Evolutionary conservation across 2,113 vertebrate genomes (phyloP).

Genomic region (Stictonetta naevosa): DNA sequence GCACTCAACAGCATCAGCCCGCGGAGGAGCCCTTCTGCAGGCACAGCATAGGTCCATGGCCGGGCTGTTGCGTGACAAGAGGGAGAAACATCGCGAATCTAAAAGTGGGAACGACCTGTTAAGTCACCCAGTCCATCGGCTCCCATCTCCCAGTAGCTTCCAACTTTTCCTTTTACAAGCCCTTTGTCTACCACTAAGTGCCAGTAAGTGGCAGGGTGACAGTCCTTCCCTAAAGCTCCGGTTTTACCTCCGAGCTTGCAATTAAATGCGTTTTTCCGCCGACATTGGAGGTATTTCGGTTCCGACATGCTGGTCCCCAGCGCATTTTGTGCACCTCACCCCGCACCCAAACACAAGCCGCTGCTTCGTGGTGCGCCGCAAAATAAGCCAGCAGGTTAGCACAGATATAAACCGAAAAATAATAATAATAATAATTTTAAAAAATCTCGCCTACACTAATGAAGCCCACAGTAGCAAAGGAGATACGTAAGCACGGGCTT

Average conservation of each 20-base stretch:
- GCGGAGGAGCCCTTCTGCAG: not conserved
- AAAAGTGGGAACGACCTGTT: not conserved
- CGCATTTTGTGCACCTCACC: not conserved
- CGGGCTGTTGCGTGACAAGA: not conserved
- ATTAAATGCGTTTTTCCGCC: constrained; percentile 25
- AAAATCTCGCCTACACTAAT: not conserved
- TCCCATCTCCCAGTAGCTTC: not conserved
- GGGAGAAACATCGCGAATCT: not conserved
- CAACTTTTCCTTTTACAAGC: not conserved
- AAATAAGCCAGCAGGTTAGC: not conserved
- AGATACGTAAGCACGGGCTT: not conserved
- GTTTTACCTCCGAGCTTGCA: not conserved
- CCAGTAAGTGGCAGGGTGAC: not conserved
- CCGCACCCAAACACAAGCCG: not conserved
- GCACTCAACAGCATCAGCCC: not conserved
- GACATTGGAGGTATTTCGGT: not conserved
- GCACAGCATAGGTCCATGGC: not conserved
- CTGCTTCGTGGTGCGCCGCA: not conserved
- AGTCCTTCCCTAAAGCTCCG: not conserved
- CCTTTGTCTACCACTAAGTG: constrained; percentile 6
- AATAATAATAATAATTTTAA: too few species aligned
- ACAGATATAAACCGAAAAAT: not conserved
- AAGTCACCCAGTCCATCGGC: not conserved
- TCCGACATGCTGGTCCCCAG: not conserved
- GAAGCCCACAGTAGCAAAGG: not conserved